Evolutionary conservation across 2,797 vertebrate genomes (phyloP), one percentile per base, ranked within the genome.

Genomic region (Tinamus major): DNA sequence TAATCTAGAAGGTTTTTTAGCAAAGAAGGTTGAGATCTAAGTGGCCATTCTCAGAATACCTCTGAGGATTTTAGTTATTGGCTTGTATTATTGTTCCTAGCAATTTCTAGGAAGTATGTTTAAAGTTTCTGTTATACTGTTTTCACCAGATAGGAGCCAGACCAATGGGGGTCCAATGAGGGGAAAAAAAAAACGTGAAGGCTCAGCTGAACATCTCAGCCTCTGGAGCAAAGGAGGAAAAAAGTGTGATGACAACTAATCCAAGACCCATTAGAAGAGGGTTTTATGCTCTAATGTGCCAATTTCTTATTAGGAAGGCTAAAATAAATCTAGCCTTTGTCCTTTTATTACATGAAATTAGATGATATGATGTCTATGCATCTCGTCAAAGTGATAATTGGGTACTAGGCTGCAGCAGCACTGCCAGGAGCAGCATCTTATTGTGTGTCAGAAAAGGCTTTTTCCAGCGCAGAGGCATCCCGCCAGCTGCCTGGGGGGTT

Each of bases 351-450:
- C 23, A 37, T 65, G 74, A 75, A 58, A 61, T 62, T 51, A 69
- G 76, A 64, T 71, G 76, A 85, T 51, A 29, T 6, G 44, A 68
- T 6, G 10, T 76, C 79, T 74, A 74, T 82, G 33, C 77, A 51
- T 81, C 56, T 61, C 89, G 85, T 90, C 88, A 82, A 70, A 90
- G 80, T 68, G 88, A 49, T 85, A 87, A 92, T 85, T 88, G 5
- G 21, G 65, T 72, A 42, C 76, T 77, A 55, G 33, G 18, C 37
- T 56, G 71, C 75, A 82, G 71, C 71, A 67, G 68, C 42, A 41
- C 69, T 81, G 86, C 88, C 92, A 89, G 79, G 41, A 85, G 80
- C 80, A 79, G 63, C 41, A 20, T 49, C 75, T 77, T 89, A 42
- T 49, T 75, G 69, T 80, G n/a, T 81, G 63, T 65, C 39, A 46